Percentiles rank a stretch among this genome's conserved stretches.
These are phyloP conservation scores for Watsonalla cultraria DNA, from an alignment of 2,888 invertebrate species.

Conservation along the genomic window DNA sequence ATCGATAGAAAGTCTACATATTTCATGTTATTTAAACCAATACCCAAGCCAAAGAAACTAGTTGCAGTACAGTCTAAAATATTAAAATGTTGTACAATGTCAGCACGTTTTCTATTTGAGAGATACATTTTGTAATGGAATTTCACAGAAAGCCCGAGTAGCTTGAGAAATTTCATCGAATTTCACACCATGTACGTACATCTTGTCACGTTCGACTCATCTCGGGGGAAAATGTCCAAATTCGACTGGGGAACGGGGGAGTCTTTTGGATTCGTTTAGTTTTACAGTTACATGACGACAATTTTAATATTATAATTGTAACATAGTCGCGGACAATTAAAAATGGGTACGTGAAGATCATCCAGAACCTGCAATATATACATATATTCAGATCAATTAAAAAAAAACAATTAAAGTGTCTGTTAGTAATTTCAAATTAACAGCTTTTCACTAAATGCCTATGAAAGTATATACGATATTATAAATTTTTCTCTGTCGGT, in stretches of 20 bases:
- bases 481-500: too few species aligned
- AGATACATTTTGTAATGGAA: slow-evolving; percentile 11
- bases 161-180: slow-evolving; percentile 30
- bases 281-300: slow-evolving; percentile 7
- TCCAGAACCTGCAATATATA: background rate
- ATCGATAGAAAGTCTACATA: too few species aligned
- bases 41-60: too few species aligned
- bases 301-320: background rate
- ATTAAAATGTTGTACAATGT: slow-evolving; percentile 16
- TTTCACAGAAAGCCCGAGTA: slow-evolving; percentile 15
- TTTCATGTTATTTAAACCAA: too few species aligned
- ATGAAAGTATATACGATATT: too few species aligned
- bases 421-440: too few species aligned
- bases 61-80: background rate
- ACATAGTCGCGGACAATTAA: background rate
- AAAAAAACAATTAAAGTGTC: too few species aligned
- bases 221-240: slow-evolving; percentile 34
- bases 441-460: too few species aligned
- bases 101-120: slow-evolving; percentile 20
- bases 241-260: slow-evolving; percentile 48
- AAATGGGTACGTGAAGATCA: background rate
- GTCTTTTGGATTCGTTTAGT: slow-evolving; percentile 28
- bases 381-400: too few species aligned
- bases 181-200: slow-evolving; percentile 28
- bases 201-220: slow-evolving; percentile 38